Conservation (phyloP, 2,797 vertebrate genomes). For the Parambassis ranga region DNA sequence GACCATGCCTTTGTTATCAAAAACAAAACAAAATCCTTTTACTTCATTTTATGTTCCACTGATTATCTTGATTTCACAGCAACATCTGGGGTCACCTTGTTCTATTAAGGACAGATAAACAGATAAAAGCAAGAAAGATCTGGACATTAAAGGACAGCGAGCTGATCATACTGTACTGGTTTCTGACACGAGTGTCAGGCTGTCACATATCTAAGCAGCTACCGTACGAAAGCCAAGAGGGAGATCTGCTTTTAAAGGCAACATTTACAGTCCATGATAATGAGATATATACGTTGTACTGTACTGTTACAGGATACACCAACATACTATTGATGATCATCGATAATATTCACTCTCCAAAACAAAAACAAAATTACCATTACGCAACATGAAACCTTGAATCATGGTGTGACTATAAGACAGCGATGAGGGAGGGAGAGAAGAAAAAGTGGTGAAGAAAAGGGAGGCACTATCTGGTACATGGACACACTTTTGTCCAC, state of each 20-base stretch:
- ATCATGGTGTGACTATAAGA: constrained; percentile 21
- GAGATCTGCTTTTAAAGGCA: constrained; percentile 34
- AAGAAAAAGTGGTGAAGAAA: constrained; percentile 43
- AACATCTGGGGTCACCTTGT: constrained; percentile 47
- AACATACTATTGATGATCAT: constrained; percentile 42
- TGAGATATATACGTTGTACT: constrained; percentile 29
- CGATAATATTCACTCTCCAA: constrained; percentile 61
- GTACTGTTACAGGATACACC: constrained; percentile 40
- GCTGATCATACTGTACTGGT: constrained; percentile 39
- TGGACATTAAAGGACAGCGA: constrained; percentile 20
- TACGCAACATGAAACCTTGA: constrained; percentile 39
- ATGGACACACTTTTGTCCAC: constrained; percentile 49
- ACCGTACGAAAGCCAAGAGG: constrained; percentile 42
- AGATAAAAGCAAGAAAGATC: constrained; percentile 28
- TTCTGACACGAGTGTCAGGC: constrained; percentile 39
- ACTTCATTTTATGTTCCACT: background rate
- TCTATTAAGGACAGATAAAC: constrained; percentile 13
- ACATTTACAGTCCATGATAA: constrained; percentile 45
- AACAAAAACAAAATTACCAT: constrained; percentile 28
- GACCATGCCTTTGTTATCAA: constrained; percentile 64
- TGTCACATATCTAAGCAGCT: constrained; percentile 49
- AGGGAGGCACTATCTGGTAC: constrained; percentile 77
- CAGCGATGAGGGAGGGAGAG: constrained; percentile 15
- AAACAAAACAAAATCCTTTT: background rate
- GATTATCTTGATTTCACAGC: background rate